A percentile compares a stretch with the other conserved stretches of the same genome.
phyloP scores from a whole-genome alignment of 2,113 vertebrate genomes.

The Chionomys nivalis region DNA sequence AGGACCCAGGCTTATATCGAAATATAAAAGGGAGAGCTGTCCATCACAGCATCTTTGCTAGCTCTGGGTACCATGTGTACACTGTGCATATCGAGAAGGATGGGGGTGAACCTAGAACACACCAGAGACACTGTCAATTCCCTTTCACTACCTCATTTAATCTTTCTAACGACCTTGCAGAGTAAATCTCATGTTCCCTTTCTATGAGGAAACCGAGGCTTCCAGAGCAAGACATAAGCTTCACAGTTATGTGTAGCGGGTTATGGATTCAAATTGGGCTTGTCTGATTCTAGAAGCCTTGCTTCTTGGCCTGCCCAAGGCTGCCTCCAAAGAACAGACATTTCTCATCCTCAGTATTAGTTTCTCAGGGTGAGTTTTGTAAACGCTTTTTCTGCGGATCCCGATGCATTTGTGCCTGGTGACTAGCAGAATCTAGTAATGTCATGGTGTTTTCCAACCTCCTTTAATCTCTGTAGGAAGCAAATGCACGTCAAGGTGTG shows the following conservation, averaged over 20 bases:
- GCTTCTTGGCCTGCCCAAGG: neutral
- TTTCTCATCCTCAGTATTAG: slow-evolving; percentile 48
- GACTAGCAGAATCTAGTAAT: neutral
- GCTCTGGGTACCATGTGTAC: neutral
- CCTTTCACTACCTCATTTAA: neutral
- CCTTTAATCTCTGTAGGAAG: neutral
- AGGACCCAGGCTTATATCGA: neutral
- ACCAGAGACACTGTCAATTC: too few species aligned
- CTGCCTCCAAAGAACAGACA: slow-evolving; percentile 1
- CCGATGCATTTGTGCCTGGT: slow-evolving; percentile 18
- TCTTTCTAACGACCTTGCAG: neutral
- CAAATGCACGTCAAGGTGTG: neutral
- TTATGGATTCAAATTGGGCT: neutral
- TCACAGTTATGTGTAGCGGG: neutral
- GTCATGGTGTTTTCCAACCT: neutral
- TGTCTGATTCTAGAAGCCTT: slow-evolving; percentile 15
- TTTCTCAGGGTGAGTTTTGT: slow-evolving; percentile 46
- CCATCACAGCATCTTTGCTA: neutral
- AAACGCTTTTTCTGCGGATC: slow-evolving; percentile 34
- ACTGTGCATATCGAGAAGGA: too few species aligned
- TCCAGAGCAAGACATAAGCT: neutral
- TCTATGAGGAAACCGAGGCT: neutral
- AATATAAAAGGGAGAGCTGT: neutral
- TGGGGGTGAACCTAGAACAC: too few species aligned
- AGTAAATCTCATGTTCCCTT: neutral